Base-by-base conservation (phyloP, 2,888 invertebrate genomes). In the Athripsodes cinereus region DNA sequence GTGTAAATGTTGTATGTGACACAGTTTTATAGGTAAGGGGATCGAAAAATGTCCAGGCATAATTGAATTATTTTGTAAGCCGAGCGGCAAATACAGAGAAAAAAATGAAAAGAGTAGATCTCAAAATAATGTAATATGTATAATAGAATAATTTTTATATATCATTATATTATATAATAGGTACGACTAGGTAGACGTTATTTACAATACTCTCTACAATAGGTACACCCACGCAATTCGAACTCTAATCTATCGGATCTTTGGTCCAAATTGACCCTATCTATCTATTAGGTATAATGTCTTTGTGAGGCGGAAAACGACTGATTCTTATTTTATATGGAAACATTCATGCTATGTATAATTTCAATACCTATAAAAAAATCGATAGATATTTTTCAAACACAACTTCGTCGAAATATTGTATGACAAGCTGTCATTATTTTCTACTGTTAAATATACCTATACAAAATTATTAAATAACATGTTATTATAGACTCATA, bases 21-120 rank as follows among this genome's bases (percentile, higher is more conserved):
- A n/a, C n/a, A n/a, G n/a, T n/a, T n/a, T n/a, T n/a, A n/a, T n/a
- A n/a, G n/a, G n/a, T n/a, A n/a, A 10, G 26, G 54, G 22, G 35
- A 40, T 55, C n/a, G 22, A 44, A 26, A 52, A 52, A 52, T 46
- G 56, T 56, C 46, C 51, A 55, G 49, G 21, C 31, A 52, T 62
- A 59, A 62, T 59, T 62, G 57, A 59, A 62, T 59, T 62, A 59
- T 57, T 62, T 54, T 49, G 49, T 47, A 57, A 57, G 49, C 19
- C 21, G 53, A 46, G 58, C 58, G 54, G 54, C 58, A 46, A 51
- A 58, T 19, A 53, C 40, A 35, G 44, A 22, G 19, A 26, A 16
- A 20, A 40, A 31, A 40, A 3, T n/a, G 40, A 40, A 40, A 40
- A 16, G 40, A 40, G 46, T 46, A 46, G 47, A 5, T 16, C 40